phyloP scores from a whole-genome alignment of 2,888 invertebrate genomes.

The Parapristionchus giblindavisi region DNA sequence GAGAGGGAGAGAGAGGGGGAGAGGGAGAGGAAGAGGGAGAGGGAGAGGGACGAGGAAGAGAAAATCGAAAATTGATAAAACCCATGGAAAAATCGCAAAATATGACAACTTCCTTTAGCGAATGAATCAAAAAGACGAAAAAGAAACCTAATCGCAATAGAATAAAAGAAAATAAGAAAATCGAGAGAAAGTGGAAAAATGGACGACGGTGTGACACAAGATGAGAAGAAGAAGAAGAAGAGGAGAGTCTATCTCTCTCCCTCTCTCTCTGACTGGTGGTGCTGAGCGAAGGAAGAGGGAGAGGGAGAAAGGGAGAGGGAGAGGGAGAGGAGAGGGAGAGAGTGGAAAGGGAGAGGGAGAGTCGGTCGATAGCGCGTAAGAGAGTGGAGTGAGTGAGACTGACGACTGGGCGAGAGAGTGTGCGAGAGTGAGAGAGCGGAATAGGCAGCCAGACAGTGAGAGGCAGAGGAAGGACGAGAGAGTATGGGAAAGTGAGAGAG shows the following conservation, averaged over 20 bases:
- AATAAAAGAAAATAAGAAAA: not conserved
- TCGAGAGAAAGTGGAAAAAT: not conserved
- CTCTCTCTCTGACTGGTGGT: not conserved
- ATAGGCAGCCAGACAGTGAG: not conserved
- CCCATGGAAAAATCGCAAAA: not conserved
- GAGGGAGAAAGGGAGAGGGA: not conserved
- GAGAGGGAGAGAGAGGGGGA: not conserved
- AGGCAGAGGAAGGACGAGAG: not conserved
- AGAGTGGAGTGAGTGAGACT: slow-evolving; percentile 23
- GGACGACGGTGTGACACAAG: not conserved
- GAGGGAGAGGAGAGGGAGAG: slow-evolving; percentile 9
- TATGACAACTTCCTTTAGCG: not conserved
- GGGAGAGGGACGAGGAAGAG: not conserved
- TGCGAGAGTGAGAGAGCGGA: not conserved
- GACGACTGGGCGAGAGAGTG: not conserved
- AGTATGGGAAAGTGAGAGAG: not conserved
- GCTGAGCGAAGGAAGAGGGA: not conserved
- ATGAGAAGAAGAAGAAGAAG: not conserved
- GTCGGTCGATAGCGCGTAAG: slow-evolving; percentile 22
- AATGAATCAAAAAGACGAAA: not conserved
- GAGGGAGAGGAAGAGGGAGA: slow-evolving; percentile 16
- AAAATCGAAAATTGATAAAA: not conserved
- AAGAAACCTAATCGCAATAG: not conserved
- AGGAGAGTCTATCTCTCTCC: not conserved
- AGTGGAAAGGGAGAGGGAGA: slow-evolving; percentile 15